Percentiles rank a stretch among this genome's conserved stretches.
Evolutionary conservation across 2,888 invertebrate species (phyloP).

Genomic region (Pollenia griseotomentosa): DNA sequence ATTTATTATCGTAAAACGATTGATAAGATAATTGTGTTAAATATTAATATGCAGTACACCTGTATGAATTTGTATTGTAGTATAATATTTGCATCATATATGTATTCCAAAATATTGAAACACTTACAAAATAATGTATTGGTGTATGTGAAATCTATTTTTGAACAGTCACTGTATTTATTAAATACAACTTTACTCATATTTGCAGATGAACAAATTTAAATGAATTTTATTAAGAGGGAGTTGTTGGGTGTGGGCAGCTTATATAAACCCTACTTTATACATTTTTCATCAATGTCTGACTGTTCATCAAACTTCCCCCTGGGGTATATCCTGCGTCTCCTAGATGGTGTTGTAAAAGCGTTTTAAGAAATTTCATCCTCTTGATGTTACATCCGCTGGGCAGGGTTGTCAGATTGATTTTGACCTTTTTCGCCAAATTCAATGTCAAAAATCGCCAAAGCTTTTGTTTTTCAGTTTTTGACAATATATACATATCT

Average conservation of each 20-base stretch:
- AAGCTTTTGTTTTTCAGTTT: no score
- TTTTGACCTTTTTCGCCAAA: no score
- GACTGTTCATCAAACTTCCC: no score
- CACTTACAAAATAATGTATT: not conserved
- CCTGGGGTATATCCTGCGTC: no score
- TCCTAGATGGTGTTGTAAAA: no score
- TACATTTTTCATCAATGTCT: no score
- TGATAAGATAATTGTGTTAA: conserved; percentile 42
- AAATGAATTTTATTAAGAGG: conserved; percentile 1
- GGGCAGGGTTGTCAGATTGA: no score
- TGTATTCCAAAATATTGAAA: not conserved
- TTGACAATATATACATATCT: no score
- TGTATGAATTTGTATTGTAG: not conserved
- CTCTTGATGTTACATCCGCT: no score
- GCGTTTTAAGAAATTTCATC: no score
- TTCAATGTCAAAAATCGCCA: no score
- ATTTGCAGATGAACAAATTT: not conserved
- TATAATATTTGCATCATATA: not conserved
- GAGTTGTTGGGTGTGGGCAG: not conserved
- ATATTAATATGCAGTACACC: not conserved
- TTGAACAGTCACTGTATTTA: not conserved
- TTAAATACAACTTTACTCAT: conserved; percentile 19
- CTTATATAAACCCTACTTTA: not conserved
- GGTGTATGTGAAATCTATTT: no score
- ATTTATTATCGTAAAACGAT: conserved; percentile 13